Base-by-base conservation (phyloP, 2,113 vertebrate genomes). In the Tympanuchus pallidicinctus region DNA sequence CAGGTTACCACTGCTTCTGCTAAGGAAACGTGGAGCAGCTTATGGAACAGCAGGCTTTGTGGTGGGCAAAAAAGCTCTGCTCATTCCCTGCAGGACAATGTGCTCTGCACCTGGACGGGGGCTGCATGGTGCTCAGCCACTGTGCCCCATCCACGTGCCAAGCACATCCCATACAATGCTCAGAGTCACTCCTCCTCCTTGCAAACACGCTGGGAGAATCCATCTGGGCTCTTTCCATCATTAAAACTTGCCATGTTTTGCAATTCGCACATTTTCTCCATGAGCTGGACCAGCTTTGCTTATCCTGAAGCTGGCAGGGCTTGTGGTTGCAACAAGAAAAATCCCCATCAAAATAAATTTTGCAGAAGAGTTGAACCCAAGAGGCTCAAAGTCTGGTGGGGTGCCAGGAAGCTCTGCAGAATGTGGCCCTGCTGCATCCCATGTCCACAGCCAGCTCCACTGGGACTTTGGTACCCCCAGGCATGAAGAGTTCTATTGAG, bases 211-310 rank as follows among this genome's bases (percentile, higher is more conserved):
- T 0, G 2, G 91, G 89, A 94, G 82, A 96, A 91, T 93, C 95
- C 84, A 92, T 82, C 91, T 92, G 92, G 89, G 95, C 89, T 89
- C 8, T 0, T 94, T 95, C 94, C 95, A 95, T 88, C 67, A 91
- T 20, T 21, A 87, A 78, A 88, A 74, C 69, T 91, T 81, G 82
- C 72, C 79, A 40, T 43, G 69, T 78, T 93, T 88, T 80, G 69
- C 85, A 82, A 64, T 71, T 82, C 88, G 56, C 52, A 54, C 61
- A 6, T 82, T 82, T n/a, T 19, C 60, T 72, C 63, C 81, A 48
- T 48, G 1, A 12, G 11, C 40, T 4, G 14, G 59, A 82, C 34
- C 0, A 1, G 64, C 5, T 8, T 78, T 85, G 72, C 65, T 96
- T 50, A 40, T 83, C 40, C 72, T 8, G 6, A 64, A 77, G 54